Evolutionary conservation across 2,113 vertebrate species (phyloP), one percentile per base, ranked within the genome.

Genomic region (Chloropsis hardwickii): DNA sequence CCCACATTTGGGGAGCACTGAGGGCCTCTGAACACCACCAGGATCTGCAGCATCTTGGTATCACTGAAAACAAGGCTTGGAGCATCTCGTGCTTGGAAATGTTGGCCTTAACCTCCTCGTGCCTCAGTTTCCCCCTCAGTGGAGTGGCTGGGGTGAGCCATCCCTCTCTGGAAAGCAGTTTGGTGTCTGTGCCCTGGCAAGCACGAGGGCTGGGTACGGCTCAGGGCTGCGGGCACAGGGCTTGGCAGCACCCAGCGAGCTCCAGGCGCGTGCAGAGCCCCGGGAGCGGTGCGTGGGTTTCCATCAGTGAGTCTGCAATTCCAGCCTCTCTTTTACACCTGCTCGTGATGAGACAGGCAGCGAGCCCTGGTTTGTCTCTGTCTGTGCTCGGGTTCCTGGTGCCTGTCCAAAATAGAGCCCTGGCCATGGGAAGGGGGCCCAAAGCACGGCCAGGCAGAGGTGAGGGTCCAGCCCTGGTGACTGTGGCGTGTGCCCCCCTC

Each of bases 41-140:
- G 84, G 70, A 81, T 25, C 73, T 57, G 78, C 81, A 82, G 73
- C 45, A 3, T 39, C 89, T 65, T 1, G 7, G 39, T 42, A 37
- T 37, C 1, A 6, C 81, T 85, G 78, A 42, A 53, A 85, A 65
- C 24, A 61, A 65, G 62, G 74, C 87, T 92, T 28, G 76, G 29
- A 87, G 85, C 74, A 11, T 66, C 90, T 82, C 4, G 2, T 3
- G 42, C 79, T 83, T 81, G 93, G 90, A 58, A 92, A 65, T 4
- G 42, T 88, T 44, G 35, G 92, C 94, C 95, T 96, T 96, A 94
- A 95, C 88, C 85, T 60, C 88, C 88, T 91, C 2, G 76, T 97
- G 95, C 93, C 95, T 96, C 95, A 64, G 92, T 93, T 95, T 95
- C 90, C 93, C 95, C 92, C 12, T 66, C 50, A 40, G 51, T 31